Evolutionary conservation across 1,140 invertebrate genomes (phyloP), one percentile per base, ranked within the genome.

Genomic region (Oedothorax gibbosus): DNA sequence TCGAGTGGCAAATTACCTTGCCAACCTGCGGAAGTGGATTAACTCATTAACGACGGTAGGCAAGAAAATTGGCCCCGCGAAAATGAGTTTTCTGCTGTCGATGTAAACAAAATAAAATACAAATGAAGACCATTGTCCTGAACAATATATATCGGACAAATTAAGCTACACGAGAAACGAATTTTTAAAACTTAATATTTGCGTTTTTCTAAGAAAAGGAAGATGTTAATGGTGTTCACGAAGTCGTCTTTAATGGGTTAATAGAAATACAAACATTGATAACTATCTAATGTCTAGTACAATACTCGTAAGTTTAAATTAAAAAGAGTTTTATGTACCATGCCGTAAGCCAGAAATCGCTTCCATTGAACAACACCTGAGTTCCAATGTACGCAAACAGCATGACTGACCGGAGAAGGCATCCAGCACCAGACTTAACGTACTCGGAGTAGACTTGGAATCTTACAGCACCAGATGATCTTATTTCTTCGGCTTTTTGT

Each of bases 331-430:
- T 4, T 49, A 35, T 20, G n/a, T 83, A 86, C 88, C 88, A 88
- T 14, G 65, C 66, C 7, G 87, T 81, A 1, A 88, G 83, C 87
- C 87, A 88, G 82, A 85, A 88, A 71, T 88, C 88, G 14, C 79
- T 81, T 4, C 87, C 88, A 51, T 88, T 88, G 56, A 88, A 88
- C 9, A 88, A 21, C n/a, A 72, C 65, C 87, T 88, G 88, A 12
- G 88, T 86, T 0, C 68, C 66, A n/a, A 88, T 53, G 56, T 86
- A 87, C 0, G 84, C 80, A 14, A 87, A 15, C 1, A 87, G 49
- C 64, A 88, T 68, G 6, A 85, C 0, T 9, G 80, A 20, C n/a
- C 87, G 49, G 9, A 85, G 20, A 10, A 88, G 49, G 3, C 12
- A 49, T 49, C 86, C 86, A 51, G 88, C 72, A 20, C 87, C 86